Base-by-base conservation (phyloP, 2,888 invertebrate species). In the Folsomia manolachei region DNA sequence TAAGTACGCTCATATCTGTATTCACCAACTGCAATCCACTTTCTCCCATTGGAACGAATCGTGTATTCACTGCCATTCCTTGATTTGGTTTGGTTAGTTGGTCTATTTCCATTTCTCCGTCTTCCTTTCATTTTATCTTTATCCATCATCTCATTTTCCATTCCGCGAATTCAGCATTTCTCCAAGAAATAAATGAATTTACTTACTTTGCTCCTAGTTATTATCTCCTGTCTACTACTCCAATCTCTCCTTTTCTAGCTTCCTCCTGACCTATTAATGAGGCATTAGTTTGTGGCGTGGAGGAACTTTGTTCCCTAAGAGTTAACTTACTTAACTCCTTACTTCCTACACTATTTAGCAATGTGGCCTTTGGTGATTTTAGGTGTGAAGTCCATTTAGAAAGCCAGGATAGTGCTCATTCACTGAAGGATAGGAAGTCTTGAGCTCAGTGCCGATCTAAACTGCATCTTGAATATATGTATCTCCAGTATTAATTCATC, bases 111-210 rank as follows among this genome's bases (percentile, higher is more conserved):
- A 56, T 56, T 21, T 21, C 18, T 56, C n/a, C 56, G 11, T 56
- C n/a, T 56, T 19, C 7, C n/a, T 19, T 56, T 21, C 21, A 18
- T 56, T 56, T 56, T 56, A 56, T 56, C 56, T 56, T 56, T 56
- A 56, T 56, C 56, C 56, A 56, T 56, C 56, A 56, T 56, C 56
- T n/a, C n/a, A 56, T 56, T 56, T 51, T 56, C 56, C 39, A 39
- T 56, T 56, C 19, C n/a, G 56, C 19, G 56, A 56, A 56, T 56
- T 56, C 56, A 56, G 56, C 56, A 56, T 56, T 56, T 56, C 19
- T 56, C 39, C 7, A 14, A 39, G 39, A 39, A 39, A 39, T 39
- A 39, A 39, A 21, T 56, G 56, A 19, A 19, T 56, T 56, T 21
- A 19, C 56, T 56, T 18, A n/a, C 18, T 7, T n/a, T 56, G 21